A percentile compares a stretch with the other conserved stretches of the same genome.
These are phyloP conservation scores for Hofmannophila pseudospretella DNA, from an alignment of 2,888 invertebrate species.

Conservation along the genomic window DNA sequence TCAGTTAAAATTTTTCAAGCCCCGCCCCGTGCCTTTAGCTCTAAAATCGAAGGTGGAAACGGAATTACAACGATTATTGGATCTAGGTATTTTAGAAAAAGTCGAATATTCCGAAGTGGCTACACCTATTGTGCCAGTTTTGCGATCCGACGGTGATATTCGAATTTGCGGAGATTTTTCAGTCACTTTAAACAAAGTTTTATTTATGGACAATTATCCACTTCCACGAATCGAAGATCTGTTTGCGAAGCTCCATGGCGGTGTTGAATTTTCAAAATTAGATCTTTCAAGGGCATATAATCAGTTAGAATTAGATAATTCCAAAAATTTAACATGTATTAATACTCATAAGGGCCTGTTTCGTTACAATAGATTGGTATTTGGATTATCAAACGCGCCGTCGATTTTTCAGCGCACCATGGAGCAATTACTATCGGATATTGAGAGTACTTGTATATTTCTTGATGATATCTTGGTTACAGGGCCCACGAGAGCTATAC, in stretches of 20 bases:
- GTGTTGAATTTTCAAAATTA: constrained; percentile 13
- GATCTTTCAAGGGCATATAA: constrained; percentile 14
- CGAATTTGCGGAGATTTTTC: constrained; percentile 15
- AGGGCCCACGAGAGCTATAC: background rate
- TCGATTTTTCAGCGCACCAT: constrained; percentile 4
- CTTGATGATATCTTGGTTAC: constrained; percentile 12
- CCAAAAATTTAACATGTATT: constrained; percentile 6
- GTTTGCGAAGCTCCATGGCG: constrained; percentile 13
- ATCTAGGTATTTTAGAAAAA: constrained; percentile 14
- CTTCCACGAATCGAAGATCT: constrained; percentile 15
- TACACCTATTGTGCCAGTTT: constrained; percentile 14
- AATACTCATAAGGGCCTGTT: constrained; percentile 14
- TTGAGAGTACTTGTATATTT: constrained; percentile 4
- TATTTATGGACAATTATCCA: constrained; percentile 11
- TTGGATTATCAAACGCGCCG: constrained; percentile 1
- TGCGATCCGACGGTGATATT: constrained; percentile 11
- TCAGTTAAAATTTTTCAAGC: constrained; percentile 13
- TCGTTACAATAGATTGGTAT: constrained; percentile 3
- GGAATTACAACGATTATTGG: constrained; percentile 11
- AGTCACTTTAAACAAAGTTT: constrained; percentile 14
- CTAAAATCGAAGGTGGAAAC: constrained; percentile 14
- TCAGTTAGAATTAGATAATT: constrained; percentile 11
- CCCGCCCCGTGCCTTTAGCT: constrained; percentile 11
- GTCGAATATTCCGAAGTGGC: constrained; percentile 11
- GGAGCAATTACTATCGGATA: background rate